Evolutionary conservation across 1,140 invertebrate genomes (phyloP).

Genomic region (Venturia canescens): DNA sequence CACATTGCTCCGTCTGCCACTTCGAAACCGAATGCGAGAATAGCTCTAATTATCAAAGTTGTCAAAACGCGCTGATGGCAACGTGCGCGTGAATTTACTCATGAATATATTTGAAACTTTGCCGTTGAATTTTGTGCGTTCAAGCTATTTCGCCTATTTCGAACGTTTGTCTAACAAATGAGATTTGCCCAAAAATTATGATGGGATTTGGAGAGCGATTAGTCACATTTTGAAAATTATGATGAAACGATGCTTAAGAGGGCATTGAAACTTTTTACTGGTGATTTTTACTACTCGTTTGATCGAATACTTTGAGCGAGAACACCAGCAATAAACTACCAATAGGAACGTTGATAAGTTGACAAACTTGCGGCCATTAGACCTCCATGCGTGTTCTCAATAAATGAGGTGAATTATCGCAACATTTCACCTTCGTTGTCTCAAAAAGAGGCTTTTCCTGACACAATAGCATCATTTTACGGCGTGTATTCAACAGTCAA

Average conservation of each 20-base stretch:
- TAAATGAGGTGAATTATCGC: too few relatives aligned
- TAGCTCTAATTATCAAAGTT: slow-evolving; percentile 19
- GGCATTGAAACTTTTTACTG: too few relatives aligned
- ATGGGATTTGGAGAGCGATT: background rate
- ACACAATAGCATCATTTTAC: too few relatives aligned
- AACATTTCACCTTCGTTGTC: too few relatives aligned
- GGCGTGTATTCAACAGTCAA: background rate
- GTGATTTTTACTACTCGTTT: too few relatives aligned
- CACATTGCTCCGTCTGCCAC: background rate
- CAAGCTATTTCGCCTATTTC: background rate
- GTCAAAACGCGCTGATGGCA: background rate
- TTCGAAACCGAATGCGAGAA: background rate
- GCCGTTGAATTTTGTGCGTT: background rate
- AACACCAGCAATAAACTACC: too few relatives aligned
- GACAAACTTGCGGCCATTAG: too few relatives aligned
- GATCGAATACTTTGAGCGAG: too few relatives aligned
- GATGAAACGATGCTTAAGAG: too few relatives aligned
- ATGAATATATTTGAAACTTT: slow-evolving; percentile 7
- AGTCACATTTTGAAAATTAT: background rate
- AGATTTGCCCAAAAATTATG: background rate
- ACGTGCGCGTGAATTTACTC: background rate
- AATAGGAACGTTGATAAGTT: too few relatives aligned
- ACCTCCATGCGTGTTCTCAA: too few relatives aligned
- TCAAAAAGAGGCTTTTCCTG: too few relatives aligned
- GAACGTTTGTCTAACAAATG: background rate